These are phyloP conservation scores for Mastomys coucha DNA, from an alignment of 2,113 vertebrate genomes.

Conservation along the genomic window DNA sequence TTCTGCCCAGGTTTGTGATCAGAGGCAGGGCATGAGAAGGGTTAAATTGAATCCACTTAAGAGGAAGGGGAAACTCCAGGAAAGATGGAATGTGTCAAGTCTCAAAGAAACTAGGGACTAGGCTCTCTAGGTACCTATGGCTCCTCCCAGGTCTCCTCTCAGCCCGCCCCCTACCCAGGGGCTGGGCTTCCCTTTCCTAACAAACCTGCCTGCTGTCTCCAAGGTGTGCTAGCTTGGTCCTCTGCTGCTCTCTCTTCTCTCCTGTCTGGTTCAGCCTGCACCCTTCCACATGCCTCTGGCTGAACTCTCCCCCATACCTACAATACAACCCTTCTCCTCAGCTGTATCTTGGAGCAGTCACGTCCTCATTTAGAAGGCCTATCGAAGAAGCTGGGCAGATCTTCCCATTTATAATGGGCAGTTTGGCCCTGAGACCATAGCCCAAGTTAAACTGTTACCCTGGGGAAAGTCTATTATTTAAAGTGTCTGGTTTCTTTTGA, in stretches of 20 bases:
- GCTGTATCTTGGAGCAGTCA: neutral
- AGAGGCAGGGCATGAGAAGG: neutral
- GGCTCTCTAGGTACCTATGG: neutral
- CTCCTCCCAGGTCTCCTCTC: neutral
- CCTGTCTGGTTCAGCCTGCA: neutral
- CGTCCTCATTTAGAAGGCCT: neutral
- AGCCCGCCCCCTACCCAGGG: neutral
- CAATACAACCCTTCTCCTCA: neutral
- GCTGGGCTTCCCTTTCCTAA: neutral
- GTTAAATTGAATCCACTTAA: neutral
- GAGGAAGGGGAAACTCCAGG: neutral
- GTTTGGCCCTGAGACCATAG: neutral
- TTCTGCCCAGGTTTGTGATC: neutral
- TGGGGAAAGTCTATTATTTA: slow-evolving; percentile 28
- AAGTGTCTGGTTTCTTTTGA: neutral
- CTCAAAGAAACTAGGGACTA: neutral
- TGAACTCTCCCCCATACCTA: neutral
- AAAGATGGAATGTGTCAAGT: neutral
- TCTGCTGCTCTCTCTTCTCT: no score
- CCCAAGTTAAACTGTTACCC: neutral
- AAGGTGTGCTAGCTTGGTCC: no score
- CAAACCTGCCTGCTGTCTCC: neutral
- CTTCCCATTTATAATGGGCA: neutral
- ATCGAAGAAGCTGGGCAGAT: neutral
- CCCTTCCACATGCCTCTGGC: neutral